A percentile compares a stretch with the other conserved stretches of the same genome.
These are phyloP conservation scores for Napeogenes inachia DNA, from an alignment of 2,888 invertebrate genomes.

Conservation along the genomic window DNA sequence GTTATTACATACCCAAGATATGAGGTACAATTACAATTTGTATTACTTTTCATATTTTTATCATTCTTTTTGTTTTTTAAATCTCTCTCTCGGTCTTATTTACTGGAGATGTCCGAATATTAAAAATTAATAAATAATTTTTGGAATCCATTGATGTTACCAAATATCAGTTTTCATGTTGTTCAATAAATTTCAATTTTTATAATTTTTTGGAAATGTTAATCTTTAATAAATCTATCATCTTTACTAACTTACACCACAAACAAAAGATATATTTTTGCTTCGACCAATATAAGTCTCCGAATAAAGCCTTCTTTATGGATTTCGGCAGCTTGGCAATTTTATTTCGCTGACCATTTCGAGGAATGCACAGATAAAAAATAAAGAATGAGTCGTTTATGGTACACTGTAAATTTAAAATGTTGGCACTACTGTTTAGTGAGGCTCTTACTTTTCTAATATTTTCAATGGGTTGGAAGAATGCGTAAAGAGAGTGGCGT, in stretches of 20 bases:
- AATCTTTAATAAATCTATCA: background rate
- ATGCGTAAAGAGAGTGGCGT: slow-evolving; percentile 26
- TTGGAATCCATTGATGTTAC: too few species aligned
- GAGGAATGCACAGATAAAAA: slow-evolving; percentile 49
- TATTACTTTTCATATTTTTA: slow-evolving; percentile 2
- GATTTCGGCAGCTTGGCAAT: slow-evolving; percentile 66
- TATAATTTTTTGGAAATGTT: background rate
- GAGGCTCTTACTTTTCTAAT: slow-evolving; percentile 25
- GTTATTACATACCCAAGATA: slow-evolving; percentile 55
- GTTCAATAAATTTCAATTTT: background rate
- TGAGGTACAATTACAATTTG: slow-evolving; percentile 35
- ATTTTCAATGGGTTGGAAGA: slow-evolving; percentile 19
- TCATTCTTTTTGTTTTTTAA: too few species aligned
- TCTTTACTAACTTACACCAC: slow-evolving; percentile 29
- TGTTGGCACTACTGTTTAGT: slow-evolving; percentile 36
- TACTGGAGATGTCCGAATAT: too few species aligned
- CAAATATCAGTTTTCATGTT: too few species aligned
- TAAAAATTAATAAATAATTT: too few species aligned
- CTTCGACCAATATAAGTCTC: slow-evolving; percentile 56
- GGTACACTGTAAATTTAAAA: slow-evolving; percentile 38
- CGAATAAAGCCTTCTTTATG: slow-evolving; percentile 63
- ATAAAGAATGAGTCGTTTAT: slow-evolving; percentile 31
- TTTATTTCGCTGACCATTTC: slow-evolving; percentile 56
- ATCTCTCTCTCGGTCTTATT: background rate
- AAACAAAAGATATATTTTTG: slow-evolving; percentile 42